Evolutionary conservation across 1,140 invertebrate genomes (phyloP), one percentile per base, ranked within the genome.

Genomic region (Calliphora vicina): DNA sequence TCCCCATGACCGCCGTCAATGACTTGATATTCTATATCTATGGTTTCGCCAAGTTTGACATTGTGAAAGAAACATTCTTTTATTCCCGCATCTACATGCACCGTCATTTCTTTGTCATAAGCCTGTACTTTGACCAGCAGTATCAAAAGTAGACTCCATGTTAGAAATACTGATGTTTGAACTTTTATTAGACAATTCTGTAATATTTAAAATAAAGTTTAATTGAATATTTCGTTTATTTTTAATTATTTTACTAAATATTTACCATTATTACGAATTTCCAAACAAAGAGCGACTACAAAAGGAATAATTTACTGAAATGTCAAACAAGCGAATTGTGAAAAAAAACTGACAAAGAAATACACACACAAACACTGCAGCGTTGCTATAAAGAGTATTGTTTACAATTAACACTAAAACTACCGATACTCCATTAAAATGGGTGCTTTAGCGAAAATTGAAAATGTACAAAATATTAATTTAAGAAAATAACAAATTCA

Each of bases 21-120:
- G 0, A 95, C 95, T 92, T 96, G 95, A 89, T 95, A 96, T 87
- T 96, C 95, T 35, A 96, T 91, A 86, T 96, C 95, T 81, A 95
- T 92, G 5, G 91, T 90, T 88, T 94, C 92, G n/a, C 92, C 92
- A 25, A 89, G 86, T 84, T 92, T 92, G 0, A 93, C 93, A 71
- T 87, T 88, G 85, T 96, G 93, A 88, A 92, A 96, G 85, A 95
- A 94, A 86, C 95, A 96, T 85, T 95, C 94, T 84, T 92, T 92
- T 85, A 91, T 92, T 2, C 94, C 93, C 35, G 95, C 92, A 81
- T 93, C 93, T n/a, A 96, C 91, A 84, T 93, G 93, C 20, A 95
- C 92, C 9, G 95, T 95, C 86, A 96, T 92, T 90, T 95, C 94
- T 85, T 92, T 93, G 87, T 94, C 93, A 84, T 91, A 92, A 20